Base-by-base conservation (phyloP, 2,888 invertebrate species). In the Seladonia tumulorum region DNA sequence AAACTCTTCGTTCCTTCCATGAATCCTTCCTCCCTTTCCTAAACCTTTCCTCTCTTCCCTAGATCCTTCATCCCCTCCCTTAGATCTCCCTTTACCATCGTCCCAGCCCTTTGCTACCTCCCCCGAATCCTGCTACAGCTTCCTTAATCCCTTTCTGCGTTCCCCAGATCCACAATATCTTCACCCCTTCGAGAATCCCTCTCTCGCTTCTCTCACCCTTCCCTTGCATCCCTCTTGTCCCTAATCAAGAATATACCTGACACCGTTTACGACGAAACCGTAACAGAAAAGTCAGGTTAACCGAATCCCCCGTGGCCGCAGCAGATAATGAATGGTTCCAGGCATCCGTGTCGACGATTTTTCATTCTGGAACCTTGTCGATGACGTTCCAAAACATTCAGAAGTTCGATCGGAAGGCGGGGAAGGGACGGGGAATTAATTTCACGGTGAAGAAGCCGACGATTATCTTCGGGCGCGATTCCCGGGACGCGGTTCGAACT, bases 401-500 rank as follows among this genome's bases (percentile, higher is more conserved):
- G 47, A 18, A 39, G n/a, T 73, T 42, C 57, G 63, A 76, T 60
- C 60, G 16, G 60, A 5, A 25, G 12, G 22, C 12, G 5, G 18
- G 16, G 2, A 2, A 4, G n/a, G 45, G 10, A 3, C n/a, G 0
- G 7, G 10, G 53, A 45, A 57, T 80, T 82, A 74, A 80, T 80
- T 47, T 39, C 73, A 18, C 57, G 42, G 45, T n/a, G 25, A 45
- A 49, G 66, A 68, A 45, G 53, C 5, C 45, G 79, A 22, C 72
- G 72, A 76, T 76, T 66, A 82, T 83, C 81, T 75, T 70, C 39
- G 25, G 70, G 39, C 16, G 60, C 42, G 45, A 16, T 35, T 60
- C 60, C 16, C 16, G 25, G 60, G 25, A 25, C 53, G 10, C 63
- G 82, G 45, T 39, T 74, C 60, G 60, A 57, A 60, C 49, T 79